Evolutionary conservation across 2,888 invertebrate species (phyloP), one percentile per base, ranked within the genome.

Genomic region (Eupithecia centaureata): DNA sequence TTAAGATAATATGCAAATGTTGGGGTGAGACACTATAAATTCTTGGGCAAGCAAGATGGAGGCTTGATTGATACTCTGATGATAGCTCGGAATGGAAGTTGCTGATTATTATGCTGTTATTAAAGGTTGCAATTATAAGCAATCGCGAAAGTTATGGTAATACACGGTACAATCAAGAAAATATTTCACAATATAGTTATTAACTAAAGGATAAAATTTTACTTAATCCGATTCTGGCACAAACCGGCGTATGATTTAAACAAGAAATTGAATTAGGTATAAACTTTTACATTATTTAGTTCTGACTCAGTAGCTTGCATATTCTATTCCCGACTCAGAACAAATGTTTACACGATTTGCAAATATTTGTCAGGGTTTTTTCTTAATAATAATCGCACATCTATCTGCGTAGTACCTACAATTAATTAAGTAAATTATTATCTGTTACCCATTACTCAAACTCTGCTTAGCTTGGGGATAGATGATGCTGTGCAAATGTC

Each of bases 1-100:
- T 86, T 87, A 86, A 89, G 89, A 89, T 89, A 89, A 89, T 86
- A 89, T 89, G 89, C 83, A 86, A 89, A 89, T 88, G 82, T 77
- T 74, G 81, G 73, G 76, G 79, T 78, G 82, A 84, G 82, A 82
- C 70, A 78, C 80, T 78, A 83, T 88, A 86, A 84, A 86, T 87
- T 82, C 80, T 76, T 76, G 72, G 74, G 74, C 70, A 79, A 81
- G 81, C 82, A 79, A 78, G 79, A 73, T 73, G 78, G 81, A 79
- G 80, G 73, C 79, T 80, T 88, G 88, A 88, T 87, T 86, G 87
- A 89, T 88, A 82, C 80, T 68, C 80, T 79, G 77, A 79, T 79
- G 86, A 87, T 87, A 86, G 67, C 74, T 70, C 15, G 80, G 73
- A 79, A 79, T 79, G 79, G 81, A 80, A 77, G 79, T 73, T 76